These are phyloP conservation scores for Melanostoma scalare DNA, from an alignment of 2,888 invertebrate species.

Conservation along the genomic window DNA sequence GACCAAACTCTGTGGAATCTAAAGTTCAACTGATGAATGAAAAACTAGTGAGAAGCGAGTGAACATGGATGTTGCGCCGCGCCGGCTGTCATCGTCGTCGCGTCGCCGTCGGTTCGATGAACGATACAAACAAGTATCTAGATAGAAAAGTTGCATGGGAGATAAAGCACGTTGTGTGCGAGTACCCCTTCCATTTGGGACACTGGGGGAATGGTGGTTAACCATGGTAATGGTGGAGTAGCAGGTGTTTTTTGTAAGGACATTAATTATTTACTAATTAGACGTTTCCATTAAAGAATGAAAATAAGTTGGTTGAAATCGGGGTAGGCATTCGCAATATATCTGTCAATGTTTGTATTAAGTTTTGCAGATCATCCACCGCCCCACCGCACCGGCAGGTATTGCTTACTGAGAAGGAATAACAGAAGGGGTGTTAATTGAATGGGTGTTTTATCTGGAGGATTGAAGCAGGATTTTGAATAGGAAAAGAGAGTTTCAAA, in stretches of 20 bases:
- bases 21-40: slow-evolving; percentile 69
- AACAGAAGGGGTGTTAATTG: too few relatives aligned
- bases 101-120: background rate
- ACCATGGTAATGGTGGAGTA: slow-evolving; percentile 1
- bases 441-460: too few relatives aligned
- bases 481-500: too few relatives aligned
- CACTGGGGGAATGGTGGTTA: background rate
- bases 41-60: slow-evolving; percentile 20
- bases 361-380: background rate
- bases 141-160: slow-evolving; percentile 65
- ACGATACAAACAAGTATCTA: slow-evolving; percentile 41
- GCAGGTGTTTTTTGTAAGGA: slow-evolving; percentile 47
- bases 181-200: background rate
- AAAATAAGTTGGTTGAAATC: background rate
- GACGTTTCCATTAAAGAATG: slow-evolving; percentile 43
- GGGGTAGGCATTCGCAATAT: background rate
- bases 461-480: too few relatives aligned
- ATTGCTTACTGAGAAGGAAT: too few relatives aligned
- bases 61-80: slow-evolving; percentile 56
- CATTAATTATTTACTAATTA: slow-evolving; percentile 61
- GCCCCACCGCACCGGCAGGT: too few relatives aligned
- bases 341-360: background rate
- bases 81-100: background rate
- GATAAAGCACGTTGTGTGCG: background rate
- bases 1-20: slow-evolving; percentile 71